phyloP scores from a whole-genome alignment of 2,888 invertebrate genomes.

The Trilocha varians region DNA sequence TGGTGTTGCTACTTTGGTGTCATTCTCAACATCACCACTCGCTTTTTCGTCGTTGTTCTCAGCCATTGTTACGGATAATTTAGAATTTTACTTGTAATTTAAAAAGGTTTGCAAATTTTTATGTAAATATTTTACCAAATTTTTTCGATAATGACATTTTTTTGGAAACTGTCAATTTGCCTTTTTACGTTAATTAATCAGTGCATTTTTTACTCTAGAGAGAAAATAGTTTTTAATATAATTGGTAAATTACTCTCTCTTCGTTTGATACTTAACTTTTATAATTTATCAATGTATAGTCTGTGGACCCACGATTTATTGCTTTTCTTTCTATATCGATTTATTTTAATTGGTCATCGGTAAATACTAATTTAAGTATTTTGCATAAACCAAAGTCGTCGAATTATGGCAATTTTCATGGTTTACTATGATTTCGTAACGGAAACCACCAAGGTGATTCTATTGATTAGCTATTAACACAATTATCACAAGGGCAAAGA shows the following conservation, averaged over 20 bases:
- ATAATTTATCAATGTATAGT: too few species aligned
- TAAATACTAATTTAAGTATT: not conserved
- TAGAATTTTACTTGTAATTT: too few species aligned
- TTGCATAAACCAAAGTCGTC: conserved; percentile 4
- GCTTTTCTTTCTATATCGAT: too few species aligned
- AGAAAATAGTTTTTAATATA: not conserved
- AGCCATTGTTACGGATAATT: conserved; percentile 17
- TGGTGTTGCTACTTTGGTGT: conserved; percentile 16
- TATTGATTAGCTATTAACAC: not conserved
- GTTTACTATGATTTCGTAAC: conserved; percentile 6
- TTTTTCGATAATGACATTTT: not conserved
- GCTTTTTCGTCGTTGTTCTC: conserved; percentile 25
- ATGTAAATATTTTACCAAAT: not conserved
- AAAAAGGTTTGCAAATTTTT: not conserved
- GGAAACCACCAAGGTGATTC: conserved; percentile 8
- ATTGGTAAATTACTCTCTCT: too few species aligned
- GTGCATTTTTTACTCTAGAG: not conserved
- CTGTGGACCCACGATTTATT: too few species aligned
- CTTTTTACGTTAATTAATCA: too few species aligned
- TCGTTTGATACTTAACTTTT: too few species aligned
- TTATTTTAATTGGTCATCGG: not conserved
- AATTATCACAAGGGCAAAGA: conserved; percentile 6
- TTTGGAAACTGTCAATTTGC: not conserved
- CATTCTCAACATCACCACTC: conserved; percentile 30
- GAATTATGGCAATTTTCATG: conserved; percentile 2